Evolutionary conservation across 2,888 invertebrate genomes (phyloP).

Genomic region (Epinotia bilunana): DNA sequence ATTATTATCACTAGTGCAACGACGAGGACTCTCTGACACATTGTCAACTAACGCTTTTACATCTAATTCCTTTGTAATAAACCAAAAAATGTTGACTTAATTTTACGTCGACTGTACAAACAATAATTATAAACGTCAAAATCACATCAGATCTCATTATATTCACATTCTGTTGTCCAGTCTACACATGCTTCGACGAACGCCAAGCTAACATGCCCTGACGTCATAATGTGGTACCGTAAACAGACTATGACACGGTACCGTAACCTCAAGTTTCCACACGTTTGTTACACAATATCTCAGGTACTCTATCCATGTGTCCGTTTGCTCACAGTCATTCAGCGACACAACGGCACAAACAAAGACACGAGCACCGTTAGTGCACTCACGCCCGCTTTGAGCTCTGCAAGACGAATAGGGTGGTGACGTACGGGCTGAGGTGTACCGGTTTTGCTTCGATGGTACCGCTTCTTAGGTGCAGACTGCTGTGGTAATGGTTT

Average conservation of each 20-base stretch:
- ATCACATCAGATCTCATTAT: no score
- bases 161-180: no score
- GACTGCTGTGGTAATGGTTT: no score
- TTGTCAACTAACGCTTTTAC: no score
- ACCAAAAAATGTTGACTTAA: no score
- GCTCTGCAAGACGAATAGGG: conserved; percentile 38
- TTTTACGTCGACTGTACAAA: no score
- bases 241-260: neutral
- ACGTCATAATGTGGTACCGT: neutral
- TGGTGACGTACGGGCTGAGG: neutral
- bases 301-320: conserved; percentile 1
- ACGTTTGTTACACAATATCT: conserved; percentile 21
- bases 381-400: conserved; percentile 38
- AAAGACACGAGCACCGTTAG: conserved; percentile 40
- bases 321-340: conserved; percentile 24
- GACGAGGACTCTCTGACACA: no score
- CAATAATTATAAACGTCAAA: no score
- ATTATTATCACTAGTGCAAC: no score
- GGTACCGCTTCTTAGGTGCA: neutral
- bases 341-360: conserved; percentile 24
- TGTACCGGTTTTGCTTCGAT: conserved; percentile 17
- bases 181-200: no score
- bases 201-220: no score
- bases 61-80: no score
- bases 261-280: neutral